These are phyloP conservation scores for Cryptoprocta ferox DNA, from an alignment of 2,797 vertebrate genomes.

Conservation along the genomic window DNA sequence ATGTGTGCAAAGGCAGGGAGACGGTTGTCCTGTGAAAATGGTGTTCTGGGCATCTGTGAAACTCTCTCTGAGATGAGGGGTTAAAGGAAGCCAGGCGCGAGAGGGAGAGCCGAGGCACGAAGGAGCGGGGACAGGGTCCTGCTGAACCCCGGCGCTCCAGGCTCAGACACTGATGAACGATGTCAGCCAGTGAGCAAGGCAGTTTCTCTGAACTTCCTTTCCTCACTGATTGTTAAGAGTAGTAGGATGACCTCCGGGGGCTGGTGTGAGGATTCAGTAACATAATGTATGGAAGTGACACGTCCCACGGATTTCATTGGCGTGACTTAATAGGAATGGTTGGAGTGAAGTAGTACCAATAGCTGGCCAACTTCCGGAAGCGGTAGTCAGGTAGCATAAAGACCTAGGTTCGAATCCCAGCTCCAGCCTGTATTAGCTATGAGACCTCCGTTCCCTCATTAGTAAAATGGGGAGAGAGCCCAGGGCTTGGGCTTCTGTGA, in stretches of 20 bases:
- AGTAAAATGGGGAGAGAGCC: not conserved
- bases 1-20: not conserved
- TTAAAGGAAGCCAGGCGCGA: not conserved
- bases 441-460: not conserved
- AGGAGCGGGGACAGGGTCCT: not conserved
- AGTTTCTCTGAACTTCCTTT: not conserved
- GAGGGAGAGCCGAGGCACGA: not conserved
- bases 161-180: not conserved
- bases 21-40: not conserved
- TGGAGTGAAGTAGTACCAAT: not conserved
- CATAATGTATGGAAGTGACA: not conserved
- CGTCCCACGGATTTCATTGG: not conserved
- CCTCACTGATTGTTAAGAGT: not conserved
- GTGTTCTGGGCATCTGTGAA: not conserved
- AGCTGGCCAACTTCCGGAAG: not conserved
- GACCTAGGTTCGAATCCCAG: not conserved
- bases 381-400: not conserved
- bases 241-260: not conserved
- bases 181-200: fast-evolving
- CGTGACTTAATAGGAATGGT: not conserved
- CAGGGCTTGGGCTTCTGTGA: not conserved
- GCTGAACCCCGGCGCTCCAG: not conserved
- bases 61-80: not conserved
- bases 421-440: not conserved
- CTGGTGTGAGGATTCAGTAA: not conserved